Percentiles rank a stretch among this genome's conserved stretches.
Conservation (phyloP, 2,888 invertebrate genomes). For the Coenonympha glycerion region DNA sequence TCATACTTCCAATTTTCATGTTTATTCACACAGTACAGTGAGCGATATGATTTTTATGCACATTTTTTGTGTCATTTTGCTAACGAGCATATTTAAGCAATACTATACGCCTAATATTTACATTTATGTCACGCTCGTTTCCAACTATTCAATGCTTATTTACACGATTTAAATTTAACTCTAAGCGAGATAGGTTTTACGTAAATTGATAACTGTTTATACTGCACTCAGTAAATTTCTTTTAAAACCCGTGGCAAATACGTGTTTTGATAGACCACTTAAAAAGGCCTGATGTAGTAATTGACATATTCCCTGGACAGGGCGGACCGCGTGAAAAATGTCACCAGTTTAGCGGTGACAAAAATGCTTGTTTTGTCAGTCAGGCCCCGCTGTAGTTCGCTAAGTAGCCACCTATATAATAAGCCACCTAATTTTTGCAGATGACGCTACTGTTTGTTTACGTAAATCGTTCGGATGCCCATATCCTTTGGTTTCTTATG, state of each 20-base stretch:
- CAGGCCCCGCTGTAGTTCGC: no score
- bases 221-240: conserved; percentile 1
- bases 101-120: conserved; percentile 13
- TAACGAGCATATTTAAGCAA: conserved; percentile 2
- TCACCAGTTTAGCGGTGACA: no score
- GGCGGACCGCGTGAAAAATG: no score
- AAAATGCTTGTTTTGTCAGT: no score
- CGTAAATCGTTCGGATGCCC: no score
- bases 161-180: conserved; percentile 6
- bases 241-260: neutral
- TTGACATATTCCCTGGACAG: no score
- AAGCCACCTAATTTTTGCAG: no score
- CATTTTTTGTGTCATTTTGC: no score
- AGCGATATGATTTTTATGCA: neutral
- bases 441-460: no score
- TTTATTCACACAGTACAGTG: neutral
- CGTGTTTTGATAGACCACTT: neutral
- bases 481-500: no score
- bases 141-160: conserved; percentile 5
- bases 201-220: conserved; percentile 9
- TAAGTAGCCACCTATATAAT: no score
- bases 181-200: conserved; percentile 8
- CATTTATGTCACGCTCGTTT: conserved; percentile 7
- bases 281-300: neutral
- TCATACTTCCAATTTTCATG: neutral